Evolutionary conservation across 2,888 invertebrate species (phyloP), one percentile per base, ranked within the genome.

Genomic region (Adelphocoris suturalis): DNA sequence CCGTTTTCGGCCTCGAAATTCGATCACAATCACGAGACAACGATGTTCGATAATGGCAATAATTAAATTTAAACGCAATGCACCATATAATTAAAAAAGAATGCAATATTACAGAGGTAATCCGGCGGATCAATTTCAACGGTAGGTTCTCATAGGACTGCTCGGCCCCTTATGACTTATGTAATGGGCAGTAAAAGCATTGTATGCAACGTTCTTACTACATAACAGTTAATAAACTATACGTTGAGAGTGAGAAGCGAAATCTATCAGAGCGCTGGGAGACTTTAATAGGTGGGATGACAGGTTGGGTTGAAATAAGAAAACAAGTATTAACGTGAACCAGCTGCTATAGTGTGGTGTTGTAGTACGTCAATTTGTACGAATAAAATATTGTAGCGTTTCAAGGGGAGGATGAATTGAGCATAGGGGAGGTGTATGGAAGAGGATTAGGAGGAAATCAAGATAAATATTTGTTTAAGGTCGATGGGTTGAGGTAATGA

Each of bases 161-260:
- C 61, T 27, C 68, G 68, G 23, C 23, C n/a, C 23, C 68, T 23
- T 68, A 68, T 68, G 23, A 68, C 68, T 68, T 68, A 68, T 19
- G 68, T 68, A 68, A 68, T 23, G 27, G 68, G 68, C 68, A 68
- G 23, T 68, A 27, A 23, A 68, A 68, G 68, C 68, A 68, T 68
- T 27, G 27, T 68, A 68, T 68, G 68, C 68, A 68, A 68, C 68
- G 68, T 68, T 68, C 68, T 68, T 23, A 68, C 68, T 68, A 27
- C 68, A 68, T 68, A 68, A 68, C 68, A 68, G 68, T 57, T 14
- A 16, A 68, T 27, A 23, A 68, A 68, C 61, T 9, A n/a, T n/a
- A 23, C 11, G 68, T 19, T 68, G 68, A 0, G 68, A 68, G n/a
- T n/a, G 16, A 23, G 68, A 12, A 23, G 68, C 68, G 68, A 19